Evolutionary conservation across 2,113 vertebrate species (phyloP).

Genomic region (Datnioides undecimradiatus): DNA sequence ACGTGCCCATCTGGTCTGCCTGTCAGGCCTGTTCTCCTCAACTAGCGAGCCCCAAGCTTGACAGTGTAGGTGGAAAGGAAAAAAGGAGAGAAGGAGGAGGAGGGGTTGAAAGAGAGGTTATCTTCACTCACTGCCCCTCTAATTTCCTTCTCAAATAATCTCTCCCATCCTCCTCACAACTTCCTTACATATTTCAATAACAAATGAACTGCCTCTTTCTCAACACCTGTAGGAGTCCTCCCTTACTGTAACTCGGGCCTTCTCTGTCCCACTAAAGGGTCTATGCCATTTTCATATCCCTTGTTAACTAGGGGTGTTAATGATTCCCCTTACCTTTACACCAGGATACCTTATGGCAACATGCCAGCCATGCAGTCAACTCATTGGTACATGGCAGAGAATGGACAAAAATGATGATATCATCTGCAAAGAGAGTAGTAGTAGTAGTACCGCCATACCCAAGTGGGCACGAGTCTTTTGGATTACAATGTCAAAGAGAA

Average conservation of each 20-base stretch:
- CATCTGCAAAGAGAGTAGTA: conserved; percentile 79
- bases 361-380: conserved; percentile 70
- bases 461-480: conserved; percentile 69
- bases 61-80: conserved; percentile 65
- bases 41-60: conserved; percentile 49
- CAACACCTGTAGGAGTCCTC: conserved; percentile 11
- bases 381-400: conserved; percentile 74
- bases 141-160: conserved; percentile 23
- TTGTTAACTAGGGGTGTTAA: conserved; percentile 5
- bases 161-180: conserved; percentile 14
- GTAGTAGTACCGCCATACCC: conserved; percentile 71
- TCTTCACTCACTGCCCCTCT: conserved; percentile 15
- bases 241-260: neutral
- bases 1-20: conserved; percentile 71
- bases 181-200: conserved; percentile 15
- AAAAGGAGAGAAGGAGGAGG: conserved; percentile 21
- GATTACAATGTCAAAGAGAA: conserved; percentile 76
- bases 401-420: conserved; percentile 71
- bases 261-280: conserved; percentile 32
- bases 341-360: conserved; percentile 69
- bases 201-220: conserved; percentile 17
- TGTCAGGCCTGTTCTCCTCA: conserved; percentile 64
- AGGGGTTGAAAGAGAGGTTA: conserved; percentile 38
- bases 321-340: conserved; percentile 31
- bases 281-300: conserved; percentile 7